These are phyloP conservation scores for Lasioglossum zephyrum DNA, from an alignment of 2,888 invertebrate species.

Conservation along the genomic window DNA sequence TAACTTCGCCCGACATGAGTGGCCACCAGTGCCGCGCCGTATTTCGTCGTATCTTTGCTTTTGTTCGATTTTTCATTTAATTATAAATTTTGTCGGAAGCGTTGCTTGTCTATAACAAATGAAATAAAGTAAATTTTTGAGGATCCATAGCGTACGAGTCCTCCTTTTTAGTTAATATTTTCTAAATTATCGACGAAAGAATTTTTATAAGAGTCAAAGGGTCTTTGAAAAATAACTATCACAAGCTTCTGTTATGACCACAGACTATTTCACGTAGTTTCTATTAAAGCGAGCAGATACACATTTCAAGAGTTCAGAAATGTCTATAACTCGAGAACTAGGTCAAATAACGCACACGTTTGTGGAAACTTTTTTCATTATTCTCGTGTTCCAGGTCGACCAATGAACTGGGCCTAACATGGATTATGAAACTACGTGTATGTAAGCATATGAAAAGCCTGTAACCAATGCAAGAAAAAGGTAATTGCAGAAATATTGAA, in stretches of 20 bases:
- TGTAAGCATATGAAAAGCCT: background rate
- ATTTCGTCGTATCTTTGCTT: too few relatives aligned
- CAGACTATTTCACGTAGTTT: background rate
- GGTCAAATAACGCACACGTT: slow-evolving; percentile 4
- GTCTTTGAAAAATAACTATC: background rate
- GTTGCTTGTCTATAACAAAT: background rate
- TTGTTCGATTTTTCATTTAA: too few relatives aligned
- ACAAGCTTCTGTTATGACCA: background rate
- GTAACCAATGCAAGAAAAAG: background rate
- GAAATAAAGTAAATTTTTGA: background rate
- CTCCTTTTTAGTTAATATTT: background rate
- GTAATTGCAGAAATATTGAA: background rate
- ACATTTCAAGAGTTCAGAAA: slow-evolving; percentile 11
- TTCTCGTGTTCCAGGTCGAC: background rate
- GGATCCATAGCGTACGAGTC: background rate
- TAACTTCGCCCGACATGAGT: too few relatives aligned
- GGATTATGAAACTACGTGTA: background rate
- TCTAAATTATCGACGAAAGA: background rate
- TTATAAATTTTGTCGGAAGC: too few relatives aligned
- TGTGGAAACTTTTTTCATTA: slow-evolving; percentile 7
- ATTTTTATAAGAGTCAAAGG: background rate
- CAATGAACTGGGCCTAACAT: background rate
- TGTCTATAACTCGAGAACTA: background rate
- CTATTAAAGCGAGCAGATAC: background rate
- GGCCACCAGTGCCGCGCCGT: too few relatives aligned